A percentile compares a stretch with the other conserved stretches of the same genome.
Conservation (phyloP, 2,113 vertebrate genomes). For the Mus spicilegus region DNA sequence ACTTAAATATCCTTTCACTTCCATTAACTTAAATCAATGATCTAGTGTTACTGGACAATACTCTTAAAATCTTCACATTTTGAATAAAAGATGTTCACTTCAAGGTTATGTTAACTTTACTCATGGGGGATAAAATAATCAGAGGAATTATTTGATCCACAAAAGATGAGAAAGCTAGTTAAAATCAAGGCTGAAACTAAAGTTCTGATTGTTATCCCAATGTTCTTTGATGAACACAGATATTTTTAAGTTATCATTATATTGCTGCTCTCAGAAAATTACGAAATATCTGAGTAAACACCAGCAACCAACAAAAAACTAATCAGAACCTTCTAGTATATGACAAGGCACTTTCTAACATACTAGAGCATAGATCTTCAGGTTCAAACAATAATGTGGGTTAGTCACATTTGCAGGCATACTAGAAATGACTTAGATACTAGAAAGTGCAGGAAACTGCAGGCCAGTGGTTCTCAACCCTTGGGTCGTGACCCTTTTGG, state of each 20-base stretch:
- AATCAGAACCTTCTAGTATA: not conserved
- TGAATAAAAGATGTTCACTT: not conserved
- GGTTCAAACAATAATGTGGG: not conserved
- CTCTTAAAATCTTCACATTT: not conserved
- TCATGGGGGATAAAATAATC: not conserved
- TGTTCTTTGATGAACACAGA: not conserved
- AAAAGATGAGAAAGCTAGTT: slow-evolving; percentile 1
- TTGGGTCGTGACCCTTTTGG: not conserved
- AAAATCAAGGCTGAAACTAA: slow-evolving; percentile 9
- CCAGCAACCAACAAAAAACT: not conserved
- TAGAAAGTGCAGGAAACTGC: not conserved
- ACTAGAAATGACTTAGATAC: not conserved
- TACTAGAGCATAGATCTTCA: not conserved
- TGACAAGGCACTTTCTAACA: slow-evolving; percentile 38
- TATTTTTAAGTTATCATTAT: not conserved
- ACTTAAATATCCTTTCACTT: not conserved
- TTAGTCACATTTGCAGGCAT: not conserved
- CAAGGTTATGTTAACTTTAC: not conserved
- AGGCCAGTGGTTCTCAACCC: not conserved
- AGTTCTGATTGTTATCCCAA: not conserved
- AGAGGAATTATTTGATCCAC: not conserved
- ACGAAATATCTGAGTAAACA: not conserved
- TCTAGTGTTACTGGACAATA: not conserved
- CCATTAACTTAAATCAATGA: slow-evolving; percentile 40
- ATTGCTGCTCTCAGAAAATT: not conserved